These are phyloP conservation scores for Brachionus manjavacas DNA, from an alignment of 1,140 invertebrate genomes.

Conservation along the genomic window DNA sequence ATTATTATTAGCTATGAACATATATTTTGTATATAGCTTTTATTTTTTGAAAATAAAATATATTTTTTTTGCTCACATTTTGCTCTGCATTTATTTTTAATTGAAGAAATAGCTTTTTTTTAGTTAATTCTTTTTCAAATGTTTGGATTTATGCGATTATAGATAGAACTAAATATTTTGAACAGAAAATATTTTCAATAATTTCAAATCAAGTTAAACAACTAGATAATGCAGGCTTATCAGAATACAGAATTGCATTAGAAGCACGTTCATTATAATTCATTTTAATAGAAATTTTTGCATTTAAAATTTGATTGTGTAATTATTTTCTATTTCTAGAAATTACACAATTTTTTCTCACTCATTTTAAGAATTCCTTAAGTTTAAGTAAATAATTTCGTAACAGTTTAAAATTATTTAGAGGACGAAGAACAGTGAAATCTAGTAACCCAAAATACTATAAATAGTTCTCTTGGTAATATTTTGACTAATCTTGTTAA, in stretches of 20 bases:
- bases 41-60: not conserved
- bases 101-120: not conserved
- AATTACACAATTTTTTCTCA: not conserved
- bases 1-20: not conserved
- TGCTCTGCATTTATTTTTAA: not conserved
- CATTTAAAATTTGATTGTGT: not conserved
- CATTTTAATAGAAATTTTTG: not conserved
- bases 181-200: too few species aligned
- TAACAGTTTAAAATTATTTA: not conserved
- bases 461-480: not conserved
- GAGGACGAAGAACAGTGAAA: not conserved
- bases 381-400: not conserved
- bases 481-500: not conserved
- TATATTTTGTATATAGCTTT: not conserved
- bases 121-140: not conserved
- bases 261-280: not conserved
- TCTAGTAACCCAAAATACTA: not conserved
- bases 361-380: not conserved
- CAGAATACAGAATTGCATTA: not conserved
- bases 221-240: not conserved
- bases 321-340: constrained; percentile 12
- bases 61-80: not conserved
- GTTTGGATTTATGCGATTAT: too few species aligned
- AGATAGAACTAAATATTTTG: too few species aligned
- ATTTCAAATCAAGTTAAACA: not conserved